Percentiles rank a stretch among this genome's conserved stretches.
phyloP scores from a whole-genome alignment of 1,140 invertebrate genomes.

The Zaprionus tsacasi region DNA sequence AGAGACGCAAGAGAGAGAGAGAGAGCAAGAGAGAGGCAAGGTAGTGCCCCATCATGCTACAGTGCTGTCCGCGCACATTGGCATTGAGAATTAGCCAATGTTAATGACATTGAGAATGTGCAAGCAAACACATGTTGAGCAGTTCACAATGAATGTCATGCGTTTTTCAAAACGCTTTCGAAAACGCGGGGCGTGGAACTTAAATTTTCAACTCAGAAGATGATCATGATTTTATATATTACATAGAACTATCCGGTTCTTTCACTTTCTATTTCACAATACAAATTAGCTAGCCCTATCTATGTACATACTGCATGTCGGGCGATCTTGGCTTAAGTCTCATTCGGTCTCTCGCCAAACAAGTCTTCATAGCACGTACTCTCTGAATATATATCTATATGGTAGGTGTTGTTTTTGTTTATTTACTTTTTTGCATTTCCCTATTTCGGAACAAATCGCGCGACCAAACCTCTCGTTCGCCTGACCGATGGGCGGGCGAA shows the following conservation, averaged over 20 bases:
- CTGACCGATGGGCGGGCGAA: slow-evolving; percentile 2
- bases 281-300: background rate
- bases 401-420: background rate
- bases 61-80: slow-evolving; percentile 5
- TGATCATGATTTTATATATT: background rate
- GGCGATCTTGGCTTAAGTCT: background rate
- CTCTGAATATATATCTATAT: background rate
- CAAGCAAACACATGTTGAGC: slow-evolving; percentile 49
- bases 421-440: background rate
- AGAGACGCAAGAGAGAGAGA: background rate
- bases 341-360: background rate
- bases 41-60: background rate
- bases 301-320: background rate
- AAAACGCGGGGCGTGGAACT: background rate
- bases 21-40: background rate
- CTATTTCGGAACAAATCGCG: slow-evolving; percentile 1
- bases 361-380: slow-evolving; percentile 1
- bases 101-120: slow-evolving; percentile 73
- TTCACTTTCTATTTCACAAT: background rate
- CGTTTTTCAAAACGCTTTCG: background rate
- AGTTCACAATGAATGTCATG: background rate
- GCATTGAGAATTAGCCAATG: slow-evolving; percentile 45
- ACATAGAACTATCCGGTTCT: background rate
- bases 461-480: slow-evolving; percentile 1
- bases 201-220: background rate